Conservation (phyloP, 2,113 vertebrate genomes). For the Corvus hawaiiensis region DNA sequence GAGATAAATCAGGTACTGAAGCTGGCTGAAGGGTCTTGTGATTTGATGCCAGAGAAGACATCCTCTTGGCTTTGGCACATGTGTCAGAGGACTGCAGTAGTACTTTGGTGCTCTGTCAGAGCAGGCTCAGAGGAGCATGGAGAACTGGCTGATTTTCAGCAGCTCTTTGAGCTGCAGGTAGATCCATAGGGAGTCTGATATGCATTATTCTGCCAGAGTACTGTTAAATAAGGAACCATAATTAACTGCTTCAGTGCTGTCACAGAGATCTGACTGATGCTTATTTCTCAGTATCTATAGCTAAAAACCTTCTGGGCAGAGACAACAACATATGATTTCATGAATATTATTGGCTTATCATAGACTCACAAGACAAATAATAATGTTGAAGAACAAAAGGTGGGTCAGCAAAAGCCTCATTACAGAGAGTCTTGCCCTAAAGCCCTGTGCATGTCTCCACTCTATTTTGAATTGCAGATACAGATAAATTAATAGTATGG, state of each 20-base stretch:
- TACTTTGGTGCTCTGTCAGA: neutral
- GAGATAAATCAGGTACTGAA: neutral
- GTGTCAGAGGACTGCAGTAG: neutral
- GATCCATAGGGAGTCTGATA: neutral
- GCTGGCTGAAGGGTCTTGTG: neutral
- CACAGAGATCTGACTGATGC: neutral
- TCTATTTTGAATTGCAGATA: neutral
- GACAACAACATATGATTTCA: neutral
- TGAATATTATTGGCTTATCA: neutral
- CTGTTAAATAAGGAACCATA: neutral
- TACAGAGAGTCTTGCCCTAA: neutral
- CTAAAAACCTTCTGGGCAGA: neutral
- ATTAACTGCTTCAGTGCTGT: neutral
- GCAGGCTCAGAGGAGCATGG: neutral
- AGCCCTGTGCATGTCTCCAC: accelerated
- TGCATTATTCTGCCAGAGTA: neutral
- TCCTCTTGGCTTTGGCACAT: neutral
- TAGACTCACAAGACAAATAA: neutral
- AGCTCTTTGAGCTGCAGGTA: neutral
- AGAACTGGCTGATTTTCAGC: neutral
- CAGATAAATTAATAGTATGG: neutral
- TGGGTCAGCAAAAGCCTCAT: neutral
- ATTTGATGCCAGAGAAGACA: neutral
- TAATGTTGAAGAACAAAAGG: accelerated
- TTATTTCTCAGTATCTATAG: neutral